Base-by-base conservation (phyloP, 2,888 invertebrate species). In the Stictocephala bisonia region DNA sequence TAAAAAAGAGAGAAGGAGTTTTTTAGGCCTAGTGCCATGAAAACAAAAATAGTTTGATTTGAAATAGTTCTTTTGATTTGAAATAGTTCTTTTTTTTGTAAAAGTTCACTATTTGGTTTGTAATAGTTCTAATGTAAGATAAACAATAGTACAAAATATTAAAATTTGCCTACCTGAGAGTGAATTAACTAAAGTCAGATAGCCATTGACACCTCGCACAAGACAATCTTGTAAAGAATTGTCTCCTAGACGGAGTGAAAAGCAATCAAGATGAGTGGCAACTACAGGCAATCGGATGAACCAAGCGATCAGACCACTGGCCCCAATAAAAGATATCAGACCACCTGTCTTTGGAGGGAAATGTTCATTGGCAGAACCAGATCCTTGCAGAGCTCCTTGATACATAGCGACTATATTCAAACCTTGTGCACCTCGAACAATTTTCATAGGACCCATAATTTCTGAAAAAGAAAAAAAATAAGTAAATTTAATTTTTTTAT, bases 141-240 rank as follows among this genome's bases (percentile, higher is more conserved):
- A n/a, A n/a, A n/a, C n/a, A n/a, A n/a, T n/a, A n/a, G n/a, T n/a
- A n/a, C n/a, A n/a, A n/a, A n/a, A n/a, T n/a, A n/a, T n/a, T n/a
- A n/a, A n/a, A n/a, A n/a, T n/a, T n/a, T n/a, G 27, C 41, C 76
- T 76, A 6, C 90, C 90, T 15, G 89, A 87, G 4, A 87, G 84
- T 3, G 90, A 87, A 80, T 90, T 87, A 11, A 91, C 86, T 50
- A 87, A 88, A 56, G 87, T 87, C 75, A 89, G 77, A 72, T 90
- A 85, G 0, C 93, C 93, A 77, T 88, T 89, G 31, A 90, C 88
- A 22, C 93, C 93, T 18, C 91, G 86, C 3, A 94, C 88, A 70
- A 94, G 85, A 78, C 94, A 94, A 80, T 94, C 93, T 11, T 89
- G 87, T 69, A 88, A 87, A 9, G 89, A 90, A 81, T 93, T 91